Conservation (phyloP, 1,140 invertebrate species). For the Drosophila sulfurigaster region DNA sequence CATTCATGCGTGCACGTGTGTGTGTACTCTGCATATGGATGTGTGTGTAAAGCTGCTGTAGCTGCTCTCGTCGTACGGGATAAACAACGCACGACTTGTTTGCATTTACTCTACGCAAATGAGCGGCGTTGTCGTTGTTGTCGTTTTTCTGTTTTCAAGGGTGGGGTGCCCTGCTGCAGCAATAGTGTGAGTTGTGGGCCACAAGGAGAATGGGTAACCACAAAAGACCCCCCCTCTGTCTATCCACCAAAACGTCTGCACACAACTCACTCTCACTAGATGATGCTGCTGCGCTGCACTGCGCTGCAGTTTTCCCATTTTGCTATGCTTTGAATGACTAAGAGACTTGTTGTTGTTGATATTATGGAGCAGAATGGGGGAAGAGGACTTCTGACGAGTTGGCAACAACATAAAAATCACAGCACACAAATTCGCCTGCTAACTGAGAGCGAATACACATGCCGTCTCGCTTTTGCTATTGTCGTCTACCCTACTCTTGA, state of each 20-base stretch:
- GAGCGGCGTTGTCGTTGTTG: slow-evolving; percentile 67
- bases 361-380: slow-evolving; percentile 48
- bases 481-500: slow-evolving; percentile 34
- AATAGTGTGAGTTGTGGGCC: slow-evolving; percentile 23
- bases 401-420: slow-evolving; percentile 78
- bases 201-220: slow-evolving; percentile 11
- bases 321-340: slow-evolving; percentile 71
- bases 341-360: slow-evolving; percentile 47
- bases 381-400: slow-evolving; percentile 64
- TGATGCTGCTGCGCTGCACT: slow-evolving; percentile 53
- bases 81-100: slow-evolving; percentile 64
- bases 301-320: slow-evolving; percentile 55
- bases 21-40: slow-evolving; percentile 23
- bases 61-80: slow-evolving; percentile 37
- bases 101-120: slow-evolving; percentile 82
- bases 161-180: slow-evolving; percentile 30
- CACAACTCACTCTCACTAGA: slow-evolving; percentile 74
- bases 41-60: slow-evolving; percentile 19
- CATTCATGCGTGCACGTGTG: slow-evolving; percentile 69
- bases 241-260: slow-evolving; percentile 37
- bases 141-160: slow-evolving; percentile 58
- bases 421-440: slow-evolving; percentile 69
- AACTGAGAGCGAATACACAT: slow-evolving; percentile 53
- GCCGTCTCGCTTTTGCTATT: slow-evolving; percentile 25
- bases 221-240: slow-evolving; percentile 12